phyloP scores from a whole-genome alignment of 2,888 invertebrate species.

The Portevinia maculata region DNA sequence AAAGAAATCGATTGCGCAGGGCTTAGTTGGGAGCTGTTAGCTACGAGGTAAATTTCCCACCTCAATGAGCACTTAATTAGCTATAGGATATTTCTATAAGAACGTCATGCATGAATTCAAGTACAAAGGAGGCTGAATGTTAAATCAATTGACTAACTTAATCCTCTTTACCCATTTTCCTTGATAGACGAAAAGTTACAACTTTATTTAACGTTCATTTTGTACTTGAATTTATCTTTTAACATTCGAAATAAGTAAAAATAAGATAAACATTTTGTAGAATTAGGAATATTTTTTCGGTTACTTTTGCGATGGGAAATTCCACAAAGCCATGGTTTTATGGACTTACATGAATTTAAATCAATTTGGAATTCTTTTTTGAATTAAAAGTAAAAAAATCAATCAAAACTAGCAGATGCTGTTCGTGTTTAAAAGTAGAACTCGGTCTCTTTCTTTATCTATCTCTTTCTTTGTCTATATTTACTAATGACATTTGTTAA shows the following conservation, averaged over 20 bases:
- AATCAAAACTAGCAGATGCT: background rate
- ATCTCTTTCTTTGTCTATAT: background rate
- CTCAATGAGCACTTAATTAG: conserved; percentile 1
- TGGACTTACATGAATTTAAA: background rate
- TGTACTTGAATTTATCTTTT: conserved; percentile 58
- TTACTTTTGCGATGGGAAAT: conserved; percentile 1
- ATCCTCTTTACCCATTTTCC: background rate
- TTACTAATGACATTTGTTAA: background rate
- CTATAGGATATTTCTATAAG: background rate
- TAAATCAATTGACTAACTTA: conserved; percentile 56
- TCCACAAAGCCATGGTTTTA: background rate
- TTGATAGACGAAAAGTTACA: conserved; percentile 14
- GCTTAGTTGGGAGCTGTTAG: conserved; percentile 42
- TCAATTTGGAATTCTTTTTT: conserved; percentile 16
- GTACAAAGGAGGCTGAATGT: conserved; percentile 69
- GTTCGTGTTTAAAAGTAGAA: background rate
- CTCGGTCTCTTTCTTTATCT: background rate
- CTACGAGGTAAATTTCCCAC: conserved; percentile 10
- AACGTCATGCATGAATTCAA: conserved; percentile 58
- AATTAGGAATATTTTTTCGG: conserved; percentile 14
- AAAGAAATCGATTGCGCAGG: background rate
- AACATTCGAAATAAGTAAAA: conserved; percentile 31
- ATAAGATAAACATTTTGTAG: conserved; percentile 9
- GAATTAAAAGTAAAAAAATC: background rate
- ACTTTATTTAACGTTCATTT: conserved; percentile 65